A percentile compares a stretch with the other conserved stretches of the same genome.
Conservation (phyloP, 2,888 invertebrate species). For the Cryptocheilus praepositus region DNA sequence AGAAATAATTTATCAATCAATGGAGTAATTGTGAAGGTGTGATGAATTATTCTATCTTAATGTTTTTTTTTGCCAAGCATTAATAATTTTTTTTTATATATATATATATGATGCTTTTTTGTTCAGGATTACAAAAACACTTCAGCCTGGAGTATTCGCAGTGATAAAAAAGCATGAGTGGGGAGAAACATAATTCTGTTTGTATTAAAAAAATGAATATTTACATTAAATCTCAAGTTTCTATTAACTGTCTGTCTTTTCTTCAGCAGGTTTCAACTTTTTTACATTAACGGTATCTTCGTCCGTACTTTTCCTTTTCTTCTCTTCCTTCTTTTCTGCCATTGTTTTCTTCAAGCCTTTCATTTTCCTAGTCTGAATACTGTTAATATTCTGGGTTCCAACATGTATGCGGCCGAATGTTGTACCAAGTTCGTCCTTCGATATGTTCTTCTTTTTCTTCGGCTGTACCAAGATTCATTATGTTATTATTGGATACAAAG, state of each 20-base stretch:
- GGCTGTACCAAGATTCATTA: constrained; percentile 73
- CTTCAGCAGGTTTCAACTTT: constrained; percentile 41
- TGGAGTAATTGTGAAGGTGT: constrained; percentile 80
- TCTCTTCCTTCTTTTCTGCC: constrained; percentile 81
- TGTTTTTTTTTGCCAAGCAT: no score
- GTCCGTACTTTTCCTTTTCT: constrained; percentile 76
- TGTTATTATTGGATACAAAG: not conserved
- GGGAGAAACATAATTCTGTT: constrained; percentile 5
- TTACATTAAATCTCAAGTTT: constrained; percentile 13
- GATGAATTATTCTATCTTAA: no score
- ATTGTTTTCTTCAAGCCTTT: constrained; percentile 88
- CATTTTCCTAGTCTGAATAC: constrained; percentile 92
- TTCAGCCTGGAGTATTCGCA: constrained; percentile 56
- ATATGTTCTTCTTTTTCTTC: constrained; percentile 93
- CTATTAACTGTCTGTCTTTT: constrained; percentile 28
- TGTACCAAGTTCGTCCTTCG: constrained; percentile 90
- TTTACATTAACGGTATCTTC: constrained; percentile 50
- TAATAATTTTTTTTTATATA: no score
- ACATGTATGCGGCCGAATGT: constrained; percentile 95
- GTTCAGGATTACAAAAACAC: constrained; percentile 57
- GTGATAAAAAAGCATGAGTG: constrained; percentile 18
- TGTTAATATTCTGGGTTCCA: constrained; percentile 89
- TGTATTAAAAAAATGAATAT: constrained; percentile 12
- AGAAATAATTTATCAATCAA: constrained; percentile 79
- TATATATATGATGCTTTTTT: not conserved